phyloP scores from a whole-genome alignment of 2,797 vertebrate genomes.

The Peromyscus melanophrys region DNA sequence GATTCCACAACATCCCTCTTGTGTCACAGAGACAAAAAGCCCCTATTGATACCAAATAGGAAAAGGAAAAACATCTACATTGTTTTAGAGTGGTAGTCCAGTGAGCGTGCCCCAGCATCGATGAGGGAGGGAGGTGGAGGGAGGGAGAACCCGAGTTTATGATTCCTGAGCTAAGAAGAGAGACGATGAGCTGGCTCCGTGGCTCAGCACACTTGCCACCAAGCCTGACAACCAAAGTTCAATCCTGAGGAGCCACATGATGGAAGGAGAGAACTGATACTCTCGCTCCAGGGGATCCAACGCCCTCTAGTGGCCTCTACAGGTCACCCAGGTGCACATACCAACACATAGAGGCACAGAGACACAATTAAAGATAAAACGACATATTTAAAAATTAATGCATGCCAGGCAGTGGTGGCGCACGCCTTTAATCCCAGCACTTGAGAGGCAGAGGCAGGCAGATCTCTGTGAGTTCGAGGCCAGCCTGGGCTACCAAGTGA shows the following conservation, averaged over 20 bases:
- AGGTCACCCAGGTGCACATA: background rate
- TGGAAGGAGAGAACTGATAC: background rate
- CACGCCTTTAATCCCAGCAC: no score
- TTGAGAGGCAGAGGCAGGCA: no score
- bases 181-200: background rate
- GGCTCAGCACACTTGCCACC: no score
- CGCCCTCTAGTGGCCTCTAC: background rate
- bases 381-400: background rate
- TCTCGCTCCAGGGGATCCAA: background rate
- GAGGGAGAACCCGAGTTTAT: background rate
- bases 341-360: background rate
- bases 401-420: no score
- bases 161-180: slow-evolving; percentile 11
- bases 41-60: background rate
- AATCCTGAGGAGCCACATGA: background rate
- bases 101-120: background rate
- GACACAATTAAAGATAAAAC: background rate
- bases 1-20: background rate
- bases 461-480: no score
- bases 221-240: background rate
- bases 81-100: background rate
- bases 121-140: no score
- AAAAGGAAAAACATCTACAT: background rate
- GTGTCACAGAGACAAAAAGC: background rate
- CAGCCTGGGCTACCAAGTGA: no score